Base-by-base conservation (phyloP, 2,888 invertebrate species). In the Drosophila paranaensis region DNA sequence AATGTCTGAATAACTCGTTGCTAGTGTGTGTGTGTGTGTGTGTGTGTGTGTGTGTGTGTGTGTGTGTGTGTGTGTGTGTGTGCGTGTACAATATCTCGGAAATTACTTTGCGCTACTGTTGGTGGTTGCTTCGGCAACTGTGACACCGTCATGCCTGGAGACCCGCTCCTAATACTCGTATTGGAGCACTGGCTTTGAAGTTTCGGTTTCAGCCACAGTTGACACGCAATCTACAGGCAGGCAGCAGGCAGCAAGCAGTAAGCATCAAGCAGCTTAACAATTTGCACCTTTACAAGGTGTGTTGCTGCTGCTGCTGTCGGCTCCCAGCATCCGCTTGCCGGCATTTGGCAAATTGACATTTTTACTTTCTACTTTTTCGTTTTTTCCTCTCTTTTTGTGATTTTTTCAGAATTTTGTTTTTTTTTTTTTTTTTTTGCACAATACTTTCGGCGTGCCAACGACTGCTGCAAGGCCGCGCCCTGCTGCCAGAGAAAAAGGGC, bases 341-440 rank as follows among this genome's bases (percentile, higher is more conserved):
- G 71, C 75, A 78, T 79, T 88, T 86, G 88, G 87, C 89, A 85
- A 88, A 85, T 85, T 88, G 89, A 87, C 83, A 86, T 86, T 85
- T 88, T 83, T 86, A 81, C 67, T 51, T 60, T 65, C 35, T 64
- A 46, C 54, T 66, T 39, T 51, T 43, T 42, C 42, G 9, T 55
- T 57, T 25, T 25, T 35, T 13, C 20, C 6, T 51, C 60, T 66
- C 57, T 20, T 51, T 51, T 55, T 48, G 33, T 25, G 13, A 40
- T 57, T 45, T 48, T 27, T 57, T 72, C 48, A 63, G 48, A 40
- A n/a, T n/a, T n/a, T n/a, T n/a, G n/a, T n/a, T 45, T 53, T 57
- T 58, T 60, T 40, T 66, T 68, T 57, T 53, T 60, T 40, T 66
- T 69, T 77, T 79, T 82, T 72, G 58, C 73, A 78, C 81, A 81